Conservation (phyloP, 1,140 invertebrate species). For the Danaus melanippus region DNA sequence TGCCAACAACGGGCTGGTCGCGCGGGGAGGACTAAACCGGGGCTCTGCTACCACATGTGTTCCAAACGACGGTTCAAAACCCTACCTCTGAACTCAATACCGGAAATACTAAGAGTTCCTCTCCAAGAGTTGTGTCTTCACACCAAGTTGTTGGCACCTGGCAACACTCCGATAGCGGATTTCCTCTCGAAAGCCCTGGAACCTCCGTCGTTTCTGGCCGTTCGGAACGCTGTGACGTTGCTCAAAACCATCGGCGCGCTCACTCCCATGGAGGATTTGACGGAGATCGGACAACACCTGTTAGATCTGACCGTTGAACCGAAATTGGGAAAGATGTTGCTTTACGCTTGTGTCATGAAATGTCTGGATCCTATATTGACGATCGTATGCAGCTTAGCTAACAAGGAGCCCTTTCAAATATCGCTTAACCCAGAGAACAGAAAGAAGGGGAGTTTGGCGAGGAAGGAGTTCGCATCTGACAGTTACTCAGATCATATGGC, state of each 20-base stretch:
- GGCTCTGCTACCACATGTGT: conserved; percentile 86
- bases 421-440: conserved; percentile 79
- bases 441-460: conserved; percentile 73
- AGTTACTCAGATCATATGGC: conserved; percentile 94
- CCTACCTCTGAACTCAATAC: conserved; percentile 77
- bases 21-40: conserved; percentile 88
- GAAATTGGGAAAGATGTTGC: conserved; percentile 90
- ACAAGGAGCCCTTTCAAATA: conserved; percentile 88
- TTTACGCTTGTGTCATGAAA: conserved; percentile 92
- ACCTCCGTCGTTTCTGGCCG: conserved; percentile 84
- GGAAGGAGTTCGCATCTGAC: conserved; percentile 81
- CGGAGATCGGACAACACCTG: conserved; percentile 84
- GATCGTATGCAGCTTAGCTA: conserved; percentile 88
- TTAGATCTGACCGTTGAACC: conserved; percentile 94
- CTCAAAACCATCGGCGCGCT: conserved; percentile 89
- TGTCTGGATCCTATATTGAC: conserved; percentile 96
- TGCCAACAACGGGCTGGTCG: conserved; percentile 84
- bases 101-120: conserved; percentile 85
- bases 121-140: conserved; percentile 93
- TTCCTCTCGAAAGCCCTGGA: conserved; percentile 88
- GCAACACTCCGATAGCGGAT: conserved; percentile 84
- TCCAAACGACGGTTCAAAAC: conserved; percentile 79
- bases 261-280: conserved; percentile 87
- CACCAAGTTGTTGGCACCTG: conserved; percentile 87
- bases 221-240: conserved; percentile 82